A percentile compares a stretch with the other conserved stretches of the same genome.
Evolutionary conservation across 2,888 invertebrate species (phyloP).

Genomic region (Spialia ferax): DNA sequence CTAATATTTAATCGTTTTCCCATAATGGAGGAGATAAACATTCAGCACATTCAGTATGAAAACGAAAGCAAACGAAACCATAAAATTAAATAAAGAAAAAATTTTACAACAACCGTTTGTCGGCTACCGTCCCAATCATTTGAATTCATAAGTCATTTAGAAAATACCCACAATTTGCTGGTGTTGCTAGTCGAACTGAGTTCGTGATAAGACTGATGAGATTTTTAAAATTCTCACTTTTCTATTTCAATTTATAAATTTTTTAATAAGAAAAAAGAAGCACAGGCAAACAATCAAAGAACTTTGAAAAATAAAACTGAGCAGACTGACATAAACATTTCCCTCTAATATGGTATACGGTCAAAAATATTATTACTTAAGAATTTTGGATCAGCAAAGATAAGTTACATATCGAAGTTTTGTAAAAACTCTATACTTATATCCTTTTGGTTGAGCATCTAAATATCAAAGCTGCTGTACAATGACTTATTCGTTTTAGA

Average conservation of each 20-base stretch:
- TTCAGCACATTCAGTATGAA: neutral
- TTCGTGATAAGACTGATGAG: slow-evolving; percentile 78
- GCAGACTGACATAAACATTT: slow-evolving; percentile 65
- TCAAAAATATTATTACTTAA: slow-evolving; percentile 3
- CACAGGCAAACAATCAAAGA: slow-evolving; percentile 7
- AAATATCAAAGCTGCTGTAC: neutral
- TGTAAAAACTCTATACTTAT: slow-evolving; percentile 20
- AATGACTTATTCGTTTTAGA: slow-evolving; percentile 2
- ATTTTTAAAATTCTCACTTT: slow-evolving; percentile 76
- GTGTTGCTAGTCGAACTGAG: slow-evolving; percentile 59
- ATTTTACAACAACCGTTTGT: slow-evolving; percentile 41
- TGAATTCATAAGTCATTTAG: slow-evolving; percentile 41
- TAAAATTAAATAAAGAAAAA: neutral
- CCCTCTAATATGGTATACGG: slow-evolving; percentile 58
- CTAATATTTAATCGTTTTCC: neutral
- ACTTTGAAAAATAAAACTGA: slow-evolving; percentile 39
- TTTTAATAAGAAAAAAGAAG: slow-evolving; percentile 49
- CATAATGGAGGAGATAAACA: neutral
- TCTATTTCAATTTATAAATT: slow-evolving; percentile 71
- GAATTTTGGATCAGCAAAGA: slow-evolving; percentile 29
- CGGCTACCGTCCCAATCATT: slow-evolving; percentile 58
- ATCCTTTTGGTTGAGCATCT: neutral
- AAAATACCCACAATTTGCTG: slow-evolving; percentile 36
- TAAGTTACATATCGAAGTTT: slow-evolving; percentile 35
- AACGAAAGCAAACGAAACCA: neutral